phyloP scores from a whole-genome alignment of 1,140 invertebrate species.

The Lepidostoma basale region DNA sequence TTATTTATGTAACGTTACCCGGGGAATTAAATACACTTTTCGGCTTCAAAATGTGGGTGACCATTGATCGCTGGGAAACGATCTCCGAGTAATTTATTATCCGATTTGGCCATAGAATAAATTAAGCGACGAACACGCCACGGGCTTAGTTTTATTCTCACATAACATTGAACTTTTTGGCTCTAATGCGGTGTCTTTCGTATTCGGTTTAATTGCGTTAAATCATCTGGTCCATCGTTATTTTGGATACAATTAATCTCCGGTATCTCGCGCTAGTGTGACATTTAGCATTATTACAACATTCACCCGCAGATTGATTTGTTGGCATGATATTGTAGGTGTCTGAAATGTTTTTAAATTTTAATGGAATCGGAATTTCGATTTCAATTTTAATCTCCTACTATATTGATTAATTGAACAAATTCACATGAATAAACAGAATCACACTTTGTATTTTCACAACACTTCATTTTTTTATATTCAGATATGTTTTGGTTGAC shows the following conservation, averaged over 20 bases:
- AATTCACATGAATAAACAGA: too few relatives aligned
- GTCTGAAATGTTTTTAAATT: background rate
- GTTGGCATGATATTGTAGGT: background rate
- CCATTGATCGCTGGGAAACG: slow-evolving; percentile 18
- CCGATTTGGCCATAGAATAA: background rate
- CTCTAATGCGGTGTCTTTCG: slow-evolving; percentile 5
- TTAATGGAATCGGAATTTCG: background rate
- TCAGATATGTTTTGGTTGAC: too few relatives aligned
- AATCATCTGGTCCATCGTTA: background rate
- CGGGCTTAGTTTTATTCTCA: background rate
- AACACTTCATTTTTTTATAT: too few relatives aligned
- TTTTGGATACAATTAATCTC: slow-evolving; percentile 10
- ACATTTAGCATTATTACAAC: slow-evolving; percentile 12
- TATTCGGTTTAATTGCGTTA: background rate
- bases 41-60: slow-evolving; percentile 13
- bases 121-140: background rate
- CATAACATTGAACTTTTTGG: slow-evolving; percentile 17
- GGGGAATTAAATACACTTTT: background rate
- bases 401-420: too few relatives aligned
- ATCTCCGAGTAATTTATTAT: slow-evolving; percentile 15
- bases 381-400: background rate
- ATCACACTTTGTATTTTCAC: too few relatives aligned
- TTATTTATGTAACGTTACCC: slow-evolving; percentile 16
- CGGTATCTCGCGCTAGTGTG: background rate
- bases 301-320: background rate